Base-by-base conservation (phyloP, 2,888 invertebrate species). In the Allophyes oxyacanthae region DNA sequence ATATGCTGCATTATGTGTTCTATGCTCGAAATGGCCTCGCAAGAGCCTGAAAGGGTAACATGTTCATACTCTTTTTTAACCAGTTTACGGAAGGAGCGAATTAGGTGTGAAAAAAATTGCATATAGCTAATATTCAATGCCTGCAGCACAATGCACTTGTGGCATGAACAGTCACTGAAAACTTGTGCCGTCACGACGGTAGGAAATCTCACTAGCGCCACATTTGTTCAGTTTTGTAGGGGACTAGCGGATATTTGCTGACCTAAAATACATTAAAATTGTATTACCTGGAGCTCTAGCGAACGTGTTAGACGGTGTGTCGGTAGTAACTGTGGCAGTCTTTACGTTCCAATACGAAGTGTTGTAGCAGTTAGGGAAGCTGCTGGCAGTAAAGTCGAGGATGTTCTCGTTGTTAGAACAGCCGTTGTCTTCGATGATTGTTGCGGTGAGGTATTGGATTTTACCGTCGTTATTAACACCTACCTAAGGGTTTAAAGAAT, bases 1-100 rank as follows among this genome's bases (percentile, higher is more conserved):
- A 96, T 95, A 70, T 96, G 96, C 55, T 96, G 96, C 96, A 97
- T 96, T 43, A 96, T 94, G 55, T 94, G 90, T 83, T 97, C 96
- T 34, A 95, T 94, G 68, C 94, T 87, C 0, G 94, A 92, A 0
- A 96, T 87, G 4, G 92, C 96, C 86, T 96, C 96, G 5, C 93
- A 83, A 5, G 95, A 94, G 5, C 95, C 95, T 93, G 69, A 10
- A 78, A 14, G 6, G 40, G 11, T 43, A n/a, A 30, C 1, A 26
- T 9, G 1, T 11, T 13, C 1, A 13, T 6, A 44, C 13, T 32
- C 2, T n/a, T 32, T 32, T n/a, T 30, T 30, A 6, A 6, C 3
- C 3, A 25, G 25, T 3, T 6, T 6, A 25, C 6, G 3, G 25
- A n/a, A n/a, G 25, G 25, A 5, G 25, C 6, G 3, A 3, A 25